Conservation (phyloP, 37 sponge, comb jelly and placozoan genomes). For the Beroe forskalii region DNA sequence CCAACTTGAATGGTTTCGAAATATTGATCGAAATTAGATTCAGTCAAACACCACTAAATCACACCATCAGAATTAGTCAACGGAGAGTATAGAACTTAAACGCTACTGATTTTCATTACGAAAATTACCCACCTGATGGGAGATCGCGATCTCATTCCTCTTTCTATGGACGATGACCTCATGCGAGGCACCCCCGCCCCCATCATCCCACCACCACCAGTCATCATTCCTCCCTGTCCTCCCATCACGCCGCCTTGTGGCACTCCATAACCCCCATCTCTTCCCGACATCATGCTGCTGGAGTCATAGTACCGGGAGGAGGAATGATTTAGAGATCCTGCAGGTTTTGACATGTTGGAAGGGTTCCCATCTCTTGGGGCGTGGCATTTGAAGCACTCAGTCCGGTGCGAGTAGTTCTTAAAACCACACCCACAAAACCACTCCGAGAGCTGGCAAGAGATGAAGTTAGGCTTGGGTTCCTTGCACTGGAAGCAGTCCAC, state of each 20-base stretch:
- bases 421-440: background rate
- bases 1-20: too few relatives aligned
- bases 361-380: background rate
- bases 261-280: background rate
- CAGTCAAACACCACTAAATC: too few relatives aligned
- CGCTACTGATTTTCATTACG: too few relatives aligned
- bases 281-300: background rate
- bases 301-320: background rate
- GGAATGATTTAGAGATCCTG: background rate
- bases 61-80: too few relatives aligned
- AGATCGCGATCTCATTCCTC: background rate
- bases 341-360: background rate
- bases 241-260: background rate
- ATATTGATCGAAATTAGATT: too few relatives aligned
- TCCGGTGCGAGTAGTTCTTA: background rate
- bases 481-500: background rate
- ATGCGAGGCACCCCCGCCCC: background rate
- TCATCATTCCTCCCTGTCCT: background rate
- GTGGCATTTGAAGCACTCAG: constrained; percentile 5
- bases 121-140: constrained; percentile 38
- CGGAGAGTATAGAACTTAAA: too few relatives aligned
- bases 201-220: background rate
- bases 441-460: background rate
- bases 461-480: constrained; percentile 8
- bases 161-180: background rate